Percentiles rank a stretch among this genome's conserved stretches.
These are phyloP conservation scores for Uromys caudimaculatus DNA, from an alignment of 2,797 vertebrate genomes.

Conservation along the genomic window DNA sequence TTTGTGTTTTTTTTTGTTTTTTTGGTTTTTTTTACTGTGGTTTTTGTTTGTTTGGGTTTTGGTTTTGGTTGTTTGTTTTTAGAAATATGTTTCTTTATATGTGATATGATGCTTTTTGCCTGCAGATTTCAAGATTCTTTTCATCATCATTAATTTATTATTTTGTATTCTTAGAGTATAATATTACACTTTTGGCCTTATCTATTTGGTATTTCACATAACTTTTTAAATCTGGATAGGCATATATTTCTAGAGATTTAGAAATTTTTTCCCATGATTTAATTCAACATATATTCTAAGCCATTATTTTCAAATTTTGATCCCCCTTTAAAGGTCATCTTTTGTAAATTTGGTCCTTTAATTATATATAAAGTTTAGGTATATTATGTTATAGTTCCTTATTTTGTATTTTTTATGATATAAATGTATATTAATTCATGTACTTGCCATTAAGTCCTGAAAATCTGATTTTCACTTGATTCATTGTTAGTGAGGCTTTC, in stretches of 20 bases:
- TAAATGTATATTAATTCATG: not conserved
- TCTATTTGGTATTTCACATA: not conserved
- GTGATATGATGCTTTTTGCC: too few species aligned
- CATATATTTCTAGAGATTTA: not conserved
- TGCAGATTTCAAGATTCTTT: too few species aligned
- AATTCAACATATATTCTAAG: not conserved
- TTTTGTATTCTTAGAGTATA: not conserved
- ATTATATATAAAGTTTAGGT: not conserved
- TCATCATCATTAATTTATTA: not conserved
- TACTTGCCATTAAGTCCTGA: not conserved
- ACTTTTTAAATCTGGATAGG: not conserved
- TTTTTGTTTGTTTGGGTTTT: too few species aligned
- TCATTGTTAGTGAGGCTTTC: not conserved
- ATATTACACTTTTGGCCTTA: not conserved
- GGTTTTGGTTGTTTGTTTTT: too few species aligned
- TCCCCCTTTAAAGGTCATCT: not conserved
- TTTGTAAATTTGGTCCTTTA: not conserved
- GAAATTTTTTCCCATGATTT: not conserved
- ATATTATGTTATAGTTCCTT: not conserved
- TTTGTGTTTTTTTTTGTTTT: too few species aligned
- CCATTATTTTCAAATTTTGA: not conserved
- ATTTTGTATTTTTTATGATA: not conserved
- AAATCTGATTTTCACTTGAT: not conserved
- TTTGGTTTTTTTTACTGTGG: too few species aligned
- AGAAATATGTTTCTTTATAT: too few species aligned